A percentile compares a stretch with the other conserved stretches of the same genome.
These are phyloP conservation scores for Nasua narica DNA, from an alignment of 2,797 vertebrate genomes.

Conservation along the genomic window DNA sequence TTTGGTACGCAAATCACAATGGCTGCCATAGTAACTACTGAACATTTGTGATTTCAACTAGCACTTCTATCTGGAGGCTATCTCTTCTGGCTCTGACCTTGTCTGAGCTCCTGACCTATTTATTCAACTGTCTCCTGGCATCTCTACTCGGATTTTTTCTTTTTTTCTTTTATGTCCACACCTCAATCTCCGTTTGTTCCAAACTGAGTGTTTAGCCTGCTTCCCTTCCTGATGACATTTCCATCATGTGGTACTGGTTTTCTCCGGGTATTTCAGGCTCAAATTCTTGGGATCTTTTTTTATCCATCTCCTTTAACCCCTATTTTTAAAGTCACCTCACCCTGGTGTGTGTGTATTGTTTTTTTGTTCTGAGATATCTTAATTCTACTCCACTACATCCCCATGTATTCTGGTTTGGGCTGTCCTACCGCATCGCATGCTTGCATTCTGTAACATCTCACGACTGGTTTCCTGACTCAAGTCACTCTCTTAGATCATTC, in stretches of 20 bases:
- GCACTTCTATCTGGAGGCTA: neutral
- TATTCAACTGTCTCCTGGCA: neutral
- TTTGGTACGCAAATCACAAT: neutral
- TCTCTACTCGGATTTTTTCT: slow-evolving; percentile 22
- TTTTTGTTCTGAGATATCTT: neutral
- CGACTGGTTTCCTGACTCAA: neutral
- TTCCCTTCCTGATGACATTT: neutral
- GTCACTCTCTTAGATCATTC: neutral
- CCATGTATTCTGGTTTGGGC: neutral
- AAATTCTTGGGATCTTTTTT: slow-evolving; percentile 2
- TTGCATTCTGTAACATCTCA: neutral
- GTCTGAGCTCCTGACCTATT: slow-evolving; percentile 1
- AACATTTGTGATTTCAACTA: slow-evolving; percentile 14
- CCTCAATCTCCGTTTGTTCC: neutral
- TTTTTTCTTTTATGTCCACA: neutral
- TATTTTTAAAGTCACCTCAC: slow-evolving; percentile 1
- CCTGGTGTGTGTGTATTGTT: neutral
- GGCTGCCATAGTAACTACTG: neutral
- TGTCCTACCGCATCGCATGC: neutral
- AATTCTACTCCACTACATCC: neutral
- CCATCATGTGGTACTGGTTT: neutral
- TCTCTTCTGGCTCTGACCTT: neutral
- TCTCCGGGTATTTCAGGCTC: neutral
- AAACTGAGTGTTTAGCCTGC: neutral
- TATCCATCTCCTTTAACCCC: neutral